Base-by-base conservation (phyloP, 2,797 vertebrate species). In the Microcaecilia unicolor region DNA sequence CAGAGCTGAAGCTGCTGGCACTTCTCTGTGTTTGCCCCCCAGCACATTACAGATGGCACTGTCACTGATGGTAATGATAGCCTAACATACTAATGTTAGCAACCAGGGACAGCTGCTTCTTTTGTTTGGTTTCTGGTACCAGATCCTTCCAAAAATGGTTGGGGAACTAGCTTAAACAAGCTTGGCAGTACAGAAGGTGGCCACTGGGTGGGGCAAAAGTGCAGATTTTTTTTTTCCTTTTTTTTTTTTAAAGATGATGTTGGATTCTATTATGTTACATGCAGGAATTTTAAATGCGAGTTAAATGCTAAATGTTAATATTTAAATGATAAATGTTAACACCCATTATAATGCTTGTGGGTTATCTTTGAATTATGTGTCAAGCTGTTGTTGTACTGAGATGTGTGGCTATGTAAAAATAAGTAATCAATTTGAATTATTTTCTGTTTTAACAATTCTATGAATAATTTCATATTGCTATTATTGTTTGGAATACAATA, bases 181-280 rank as follows among this genome's bases (percentile, higher is more conserved):
- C 6, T 12, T 36, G 32, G 15, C 34, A 25, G 37, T 62, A 40
- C 62, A 34, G 15, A 27, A 45, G 43, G 34, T 24, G 47, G 40
- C 64, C 73, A 54, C 51, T 55, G 55, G 61, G 56, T 64, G 67
- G 70, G 56, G 63, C 34, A 69, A 68, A 69, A 68, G 59, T 22
- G 53, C 45, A 45, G 10, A 15, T 23, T 28, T n/a, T n/a, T n/a
- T n/a, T n/a, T n/a, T n/a, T n/a, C n/a, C n/a, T n/a, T n/a, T n/a
- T n/a, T 32, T 17, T 9, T 8, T 6, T 30, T 28, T 10, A 15
- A 14, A 19, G 18, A 14, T 33, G 25, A 33, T 37, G 10, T 11
- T 18, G n/a, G 6, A 15, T 25, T 6, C 8, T 8, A 6, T 10
- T 25, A n/a, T n/a, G n/a, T 18, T 12, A 16, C 9, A 10, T n/a